phyloP scores from a whole-genome alignment of 2,113 vertebrate species.

The Odocoileus hemionus region DNA sequence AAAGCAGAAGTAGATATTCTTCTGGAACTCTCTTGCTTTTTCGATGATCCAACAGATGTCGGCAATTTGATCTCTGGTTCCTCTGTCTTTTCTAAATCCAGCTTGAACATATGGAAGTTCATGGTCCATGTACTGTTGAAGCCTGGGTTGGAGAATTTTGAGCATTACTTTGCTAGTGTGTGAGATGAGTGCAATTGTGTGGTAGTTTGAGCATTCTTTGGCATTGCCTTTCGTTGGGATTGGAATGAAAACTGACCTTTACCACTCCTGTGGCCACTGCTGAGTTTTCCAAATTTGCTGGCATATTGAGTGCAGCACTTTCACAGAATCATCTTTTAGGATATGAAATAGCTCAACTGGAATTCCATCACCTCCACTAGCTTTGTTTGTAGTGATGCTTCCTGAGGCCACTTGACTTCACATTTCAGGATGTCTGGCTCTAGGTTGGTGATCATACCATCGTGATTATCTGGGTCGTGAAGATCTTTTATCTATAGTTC shows the following conservation, averaged over 20 bases:
- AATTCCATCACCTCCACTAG: background rate
- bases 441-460: background rate
- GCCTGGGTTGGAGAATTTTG: background rate
- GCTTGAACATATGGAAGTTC: background rate
- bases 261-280: background rate
- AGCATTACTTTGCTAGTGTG: background rate
- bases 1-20: background rate
- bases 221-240: background rate
- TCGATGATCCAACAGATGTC: background rate
- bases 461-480: background rate
- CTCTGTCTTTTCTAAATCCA: background rate
- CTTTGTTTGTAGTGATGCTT: background rate
- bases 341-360: background rate
- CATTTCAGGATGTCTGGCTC: background rate
- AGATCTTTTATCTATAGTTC: background rate
- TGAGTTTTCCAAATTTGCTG: background rate
- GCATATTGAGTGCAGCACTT: background rate
- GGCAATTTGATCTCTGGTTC: background rate
- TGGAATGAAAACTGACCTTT: background rate
- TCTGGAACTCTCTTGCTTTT: background rate
- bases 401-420: background rate
- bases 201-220: background rate
- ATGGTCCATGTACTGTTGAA: background rate
- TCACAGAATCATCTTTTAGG: background rate
- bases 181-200: background rate